Conservation (phyloP, 1,140 invertebrate species). For the Cydia amplana region DNA sequence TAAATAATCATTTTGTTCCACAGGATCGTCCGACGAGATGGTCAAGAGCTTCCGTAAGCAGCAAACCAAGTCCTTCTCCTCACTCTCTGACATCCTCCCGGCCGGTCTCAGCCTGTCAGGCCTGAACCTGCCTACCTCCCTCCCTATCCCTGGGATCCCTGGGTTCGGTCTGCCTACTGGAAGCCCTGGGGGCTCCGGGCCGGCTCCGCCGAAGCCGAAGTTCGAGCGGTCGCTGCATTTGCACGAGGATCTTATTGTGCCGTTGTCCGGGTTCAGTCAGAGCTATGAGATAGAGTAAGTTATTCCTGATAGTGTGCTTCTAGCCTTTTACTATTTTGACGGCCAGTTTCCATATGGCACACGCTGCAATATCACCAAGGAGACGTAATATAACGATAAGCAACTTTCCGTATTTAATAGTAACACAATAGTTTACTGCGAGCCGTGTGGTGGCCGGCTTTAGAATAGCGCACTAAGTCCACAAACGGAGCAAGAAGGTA, state of each 20-base stretch:
- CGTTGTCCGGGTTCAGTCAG: neutral
- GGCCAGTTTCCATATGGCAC: no score
- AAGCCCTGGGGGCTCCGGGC: neutral
- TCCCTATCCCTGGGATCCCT: neutral
- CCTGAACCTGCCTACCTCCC: neutral
- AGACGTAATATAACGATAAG: no score
- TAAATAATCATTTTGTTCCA: neutral
- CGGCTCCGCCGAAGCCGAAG: neutral
- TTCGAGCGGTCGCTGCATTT: neutral
- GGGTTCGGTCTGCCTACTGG: neutral
- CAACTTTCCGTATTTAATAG: no score
- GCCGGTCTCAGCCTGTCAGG: neutral
- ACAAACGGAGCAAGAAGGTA: no score
- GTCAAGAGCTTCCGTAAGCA: neutral
- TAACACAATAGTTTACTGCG: no score
- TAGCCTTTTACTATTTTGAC: no score
- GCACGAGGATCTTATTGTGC: neutral
- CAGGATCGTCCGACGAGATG: neutral
- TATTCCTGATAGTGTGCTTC: no score
- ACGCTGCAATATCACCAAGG: no score
- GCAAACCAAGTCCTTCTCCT: neutral
- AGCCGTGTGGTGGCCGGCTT: no score
- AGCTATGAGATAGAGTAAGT: slow-evolving; percentile 6
- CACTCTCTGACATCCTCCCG: neutral
- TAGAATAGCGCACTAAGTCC: no score